These are phyloP conservation scores for Caenorhabditis sp. DNA, from an alignment of 2,888 invertebrate genomes.

Conservation along the genomic window DNA sequence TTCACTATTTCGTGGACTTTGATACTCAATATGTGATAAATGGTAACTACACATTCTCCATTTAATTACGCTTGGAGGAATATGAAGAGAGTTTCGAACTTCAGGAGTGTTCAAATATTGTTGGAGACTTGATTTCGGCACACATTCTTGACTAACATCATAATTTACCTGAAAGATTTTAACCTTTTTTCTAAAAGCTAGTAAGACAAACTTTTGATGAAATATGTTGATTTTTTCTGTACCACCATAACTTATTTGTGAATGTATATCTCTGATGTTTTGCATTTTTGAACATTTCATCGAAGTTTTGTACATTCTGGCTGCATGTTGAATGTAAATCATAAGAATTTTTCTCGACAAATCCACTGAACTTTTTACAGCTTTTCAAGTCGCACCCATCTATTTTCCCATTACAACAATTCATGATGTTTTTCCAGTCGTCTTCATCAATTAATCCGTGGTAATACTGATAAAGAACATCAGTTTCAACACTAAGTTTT, in stretches of 20 bases:
- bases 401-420: constrained; percentile 63
- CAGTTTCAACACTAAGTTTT: constrained; percentile 69
- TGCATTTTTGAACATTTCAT: constrained; percentile 26
- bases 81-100: constrained; percentile 61
- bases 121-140: constrained; percentile 67
- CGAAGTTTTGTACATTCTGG: constrained; percentile 16
- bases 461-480: constrained; percentile 69
- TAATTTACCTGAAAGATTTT: constrained; percentile 15
- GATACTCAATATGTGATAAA: constrained; percentile 63
- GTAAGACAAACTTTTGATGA: no score
- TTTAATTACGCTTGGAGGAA: constrained; percentile 58
- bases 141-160: constrained; percentile 46
- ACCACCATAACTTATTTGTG: no score
- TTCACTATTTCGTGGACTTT: constrained; percentile 62
- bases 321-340: no score
- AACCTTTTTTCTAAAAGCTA: no score
- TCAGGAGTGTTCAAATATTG: constrained; percentile 64
- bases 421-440: constrained; percentile 67
- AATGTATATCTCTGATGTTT: constrained; percentile 2
- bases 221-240: no score
- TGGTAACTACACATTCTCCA: constrained; percentile 69
- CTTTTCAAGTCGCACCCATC: constrained; percentile 13
- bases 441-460: constrained; percentile 70
- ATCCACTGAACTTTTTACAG: constrained; percentile 50
- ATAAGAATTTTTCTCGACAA: constrained; percentile 57